These are phyloP conservation scores for Choloepus hoffmanni DNA, from an alignment of 2,113 vertebrate species.

Conservation along the genomic window DNA sequence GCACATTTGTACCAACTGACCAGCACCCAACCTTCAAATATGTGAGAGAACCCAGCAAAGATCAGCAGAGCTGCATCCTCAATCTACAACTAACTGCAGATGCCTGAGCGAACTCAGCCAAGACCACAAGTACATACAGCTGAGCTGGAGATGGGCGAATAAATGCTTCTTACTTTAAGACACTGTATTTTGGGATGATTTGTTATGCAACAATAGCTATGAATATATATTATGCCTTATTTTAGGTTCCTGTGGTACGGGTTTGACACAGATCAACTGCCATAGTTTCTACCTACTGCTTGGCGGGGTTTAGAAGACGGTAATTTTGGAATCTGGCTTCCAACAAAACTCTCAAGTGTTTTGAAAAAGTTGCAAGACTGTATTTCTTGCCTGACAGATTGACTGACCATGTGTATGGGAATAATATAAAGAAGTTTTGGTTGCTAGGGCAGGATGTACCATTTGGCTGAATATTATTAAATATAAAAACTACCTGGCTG, in stretches of 20 bases:
- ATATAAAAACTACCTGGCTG: not conserved
- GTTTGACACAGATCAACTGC: not conserved
- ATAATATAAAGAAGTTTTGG: not conserved
- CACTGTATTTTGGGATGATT: not conserved
- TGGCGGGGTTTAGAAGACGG: not conserved
- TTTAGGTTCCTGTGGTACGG: not conserved
- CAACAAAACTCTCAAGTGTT: not conserved
- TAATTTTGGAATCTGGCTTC: conserved; percentile 1
- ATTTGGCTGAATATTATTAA: not conserved
- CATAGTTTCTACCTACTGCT: not conserved
- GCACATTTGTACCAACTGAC: not conserved
- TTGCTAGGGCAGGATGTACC: not conserved
- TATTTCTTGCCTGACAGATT: not conserved
- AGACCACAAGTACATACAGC: not conserved
- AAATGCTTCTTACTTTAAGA: not conserved
- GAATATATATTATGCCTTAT: not conserved
- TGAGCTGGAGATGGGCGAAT: not conserved
- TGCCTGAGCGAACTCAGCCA: not conserved
- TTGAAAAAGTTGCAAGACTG: not conserved
- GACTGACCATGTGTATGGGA: not conserved
- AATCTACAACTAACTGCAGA: not conserved
- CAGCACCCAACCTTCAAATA: not conserved
- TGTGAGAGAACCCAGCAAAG: not conserved
- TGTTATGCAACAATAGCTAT: conserved; percentile 3
- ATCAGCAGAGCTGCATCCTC: not conserved